phyloP scores from a whole-genome alignment of 2,888 invertebrate genomes.

The Patella ulyssiponensis region DNA sequence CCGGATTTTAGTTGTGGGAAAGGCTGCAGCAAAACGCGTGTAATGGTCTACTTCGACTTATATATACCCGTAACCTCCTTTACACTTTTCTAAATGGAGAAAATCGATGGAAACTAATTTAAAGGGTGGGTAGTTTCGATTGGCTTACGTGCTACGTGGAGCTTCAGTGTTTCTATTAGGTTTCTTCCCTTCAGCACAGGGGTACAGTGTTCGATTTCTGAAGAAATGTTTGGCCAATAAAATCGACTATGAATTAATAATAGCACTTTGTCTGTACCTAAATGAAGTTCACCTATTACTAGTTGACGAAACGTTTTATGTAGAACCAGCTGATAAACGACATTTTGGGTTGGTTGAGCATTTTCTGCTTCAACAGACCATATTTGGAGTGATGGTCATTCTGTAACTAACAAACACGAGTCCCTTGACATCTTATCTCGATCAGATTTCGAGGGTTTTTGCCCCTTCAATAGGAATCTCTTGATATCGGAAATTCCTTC shows the following conservation, averaged over 20 bases:
- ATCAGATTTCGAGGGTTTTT: slow-evolving; percentile 3
- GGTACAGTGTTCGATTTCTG: neutral
- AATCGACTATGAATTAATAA: neutral
- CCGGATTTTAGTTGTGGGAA: slow-evolving; percentile 23
- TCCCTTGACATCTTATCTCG: neutral
- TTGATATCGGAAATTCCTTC: slow-evolving; percentile 10
- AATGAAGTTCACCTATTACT: neutral
- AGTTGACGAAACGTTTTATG: neutral
- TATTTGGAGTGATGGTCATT: slow-evolving; percentile 21
- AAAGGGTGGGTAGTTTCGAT: slow-evolving; percentile 20
- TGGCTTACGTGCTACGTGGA: neutral
- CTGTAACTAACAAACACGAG: slow-evolving; percentile 5
- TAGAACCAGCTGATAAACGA: slow-evolving; percentile 3
- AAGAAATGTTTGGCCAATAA: slow-evolving; percentile 16
- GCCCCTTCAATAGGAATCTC: neutral
- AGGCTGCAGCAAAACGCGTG: slow-evolving; percentile 20
- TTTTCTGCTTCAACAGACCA: slow-evolving; percentile 11
- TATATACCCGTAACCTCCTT: slow-evolving; percentile 25
- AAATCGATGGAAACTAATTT: slow-evolving; percentile 24
- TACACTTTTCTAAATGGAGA: slow-evolving; percentile 22
- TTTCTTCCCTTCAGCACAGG: neutral
- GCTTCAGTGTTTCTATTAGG: neutral
- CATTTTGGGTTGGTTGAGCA: neutral
- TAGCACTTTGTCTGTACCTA: neutral
- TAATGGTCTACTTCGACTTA: slow-evolving; percentile 21